Evolutionary conservation across 2,888 invertebrate genomes (phyloP).

Genomic region (Tanypteryx hageni): DNA sequence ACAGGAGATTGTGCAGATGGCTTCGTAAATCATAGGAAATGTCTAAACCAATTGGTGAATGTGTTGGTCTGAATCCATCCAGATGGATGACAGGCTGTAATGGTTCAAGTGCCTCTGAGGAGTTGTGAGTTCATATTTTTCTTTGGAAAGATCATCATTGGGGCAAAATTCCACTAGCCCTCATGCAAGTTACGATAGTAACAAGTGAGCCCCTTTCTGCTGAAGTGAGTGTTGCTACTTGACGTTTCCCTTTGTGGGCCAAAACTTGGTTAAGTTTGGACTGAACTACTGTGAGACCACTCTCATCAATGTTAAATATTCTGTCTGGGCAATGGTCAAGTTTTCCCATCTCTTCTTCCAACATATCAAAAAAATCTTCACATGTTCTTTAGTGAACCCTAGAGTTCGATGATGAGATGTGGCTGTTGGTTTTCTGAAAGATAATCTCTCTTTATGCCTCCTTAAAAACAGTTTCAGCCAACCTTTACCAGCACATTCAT

Average conservation of each 20-base stretch:
- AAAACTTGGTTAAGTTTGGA: constrained; percentile 38
- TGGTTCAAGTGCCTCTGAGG: constrained; percentile 57
- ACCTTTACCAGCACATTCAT: background rate
- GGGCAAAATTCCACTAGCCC: constrained; percentile 66
- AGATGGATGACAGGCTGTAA: constrained; percentile 42
- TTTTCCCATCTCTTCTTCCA: no score
- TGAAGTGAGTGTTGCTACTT: constrained; percentile 52
- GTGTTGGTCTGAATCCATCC: constrained; percentile 54
- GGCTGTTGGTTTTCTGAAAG: constrained; percentile 51
- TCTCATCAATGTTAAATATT: constrained; percentile 67
- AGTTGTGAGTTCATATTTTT: constrained; percentile 51
- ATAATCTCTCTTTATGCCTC: background rate
- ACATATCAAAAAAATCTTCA: constrained; percentile 43
- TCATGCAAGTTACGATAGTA: constrained; percentile 65
- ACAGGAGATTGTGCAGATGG: constrained; percentile 44
- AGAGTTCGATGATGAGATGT: constrained; percentile 35
- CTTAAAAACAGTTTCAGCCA: background rate
- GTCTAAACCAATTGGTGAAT: constrained; percentile 62
- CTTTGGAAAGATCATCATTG: constrained; percentile 65
- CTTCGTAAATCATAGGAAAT: constrained; percentile 38
- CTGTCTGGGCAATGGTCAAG: constrained; percentile 8
- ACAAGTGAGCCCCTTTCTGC: constrained; percentile 66
- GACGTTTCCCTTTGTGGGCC: constrained; percentile 41
- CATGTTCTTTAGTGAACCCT: constrained; percentile 48
- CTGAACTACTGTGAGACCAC: constrained; percentile 65